Percentiles rank a stretch among this genome's conserved stretches.
phyloP scores from a whole-genome alignment of 1,140 invertebrate genomes.

The Drosophila albomicans region DNA sequence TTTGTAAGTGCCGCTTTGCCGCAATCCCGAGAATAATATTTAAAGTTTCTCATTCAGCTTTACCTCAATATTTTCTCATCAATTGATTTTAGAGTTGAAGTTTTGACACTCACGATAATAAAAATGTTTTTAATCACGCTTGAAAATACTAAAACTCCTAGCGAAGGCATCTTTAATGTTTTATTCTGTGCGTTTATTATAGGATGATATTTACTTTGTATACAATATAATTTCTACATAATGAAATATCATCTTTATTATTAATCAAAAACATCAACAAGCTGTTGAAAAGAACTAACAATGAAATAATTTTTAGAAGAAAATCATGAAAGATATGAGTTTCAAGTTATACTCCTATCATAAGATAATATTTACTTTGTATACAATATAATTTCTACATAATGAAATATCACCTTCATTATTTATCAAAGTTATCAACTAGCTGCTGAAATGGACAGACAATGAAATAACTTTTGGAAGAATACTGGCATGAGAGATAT shows the following conservation, averaged over 20 bases:
- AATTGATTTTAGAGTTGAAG: background rate
- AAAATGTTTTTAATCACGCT: background rate
- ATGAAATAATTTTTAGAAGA: background rate
- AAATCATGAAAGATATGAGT: background rate
- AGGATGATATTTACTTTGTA: too few relatives aligned
- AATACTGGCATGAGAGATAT: too few relatives aligned
- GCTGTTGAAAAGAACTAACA: background rate
- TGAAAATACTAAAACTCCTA: background rate
- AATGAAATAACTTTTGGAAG: background rate
- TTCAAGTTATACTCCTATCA: too few relatives aligned
- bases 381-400: too few relatives aligned
- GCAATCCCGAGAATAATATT: constrained; percentile 1
- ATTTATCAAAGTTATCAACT: background rate
- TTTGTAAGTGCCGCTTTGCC: constrained; percentile 2
- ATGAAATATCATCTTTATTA: background rate
- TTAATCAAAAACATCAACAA: background rate
- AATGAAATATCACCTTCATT: background rate
- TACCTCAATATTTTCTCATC: background rate
- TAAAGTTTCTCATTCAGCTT: constrained; percentile 10
- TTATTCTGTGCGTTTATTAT: too few relatives aligned
- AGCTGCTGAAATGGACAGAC: background rate
- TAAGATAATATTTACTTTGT: too few relatives aligned
- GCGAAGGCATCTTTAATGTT: too few relatives aligned
- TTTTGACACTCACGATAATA: background rate
- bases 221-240: too few relatives aligned